phyloP scores from a whole-genome alignment of 2,113 vertebrate species.

The Chaetorhynchus papuensis region DNA sequence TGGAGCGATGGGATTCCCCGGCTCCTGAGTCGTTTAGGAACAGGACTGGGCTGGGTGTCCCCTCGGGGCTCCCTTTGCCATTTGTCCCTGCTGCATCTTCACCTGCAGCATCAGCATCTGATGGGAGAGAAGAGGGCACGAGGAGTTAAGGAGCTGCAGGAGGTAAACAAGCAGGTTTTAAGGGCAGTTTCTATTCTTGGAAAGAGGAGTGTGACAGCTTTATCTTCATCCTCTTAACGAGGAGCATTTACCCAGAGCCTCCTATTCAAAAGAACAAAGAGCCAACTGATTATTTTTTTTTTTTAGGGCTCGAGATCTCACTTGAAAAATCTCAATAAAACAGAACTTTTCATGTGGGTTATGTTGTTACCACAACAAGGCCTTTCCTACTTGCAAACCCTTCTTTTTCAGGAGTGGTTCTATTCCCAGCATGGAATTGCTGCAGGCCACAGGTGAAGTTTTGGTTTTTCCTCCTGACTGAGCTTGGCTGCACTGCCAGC shows the following conservation, averaged over 20 bases:
- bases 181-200: neutral
- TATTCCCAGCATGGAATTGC: neutral
- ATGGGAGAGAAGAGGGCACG: neutral
- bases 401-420: neutral
- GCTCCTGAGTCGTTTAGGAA: conserved; percentile 42
- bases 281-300: too few species aligned
- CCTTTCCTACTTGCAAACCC: neutral
- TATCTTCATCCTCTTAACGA: neutral
- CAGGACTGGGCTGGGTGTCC: conserved; percentile 50
- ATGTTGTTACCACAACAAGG: accelerated
- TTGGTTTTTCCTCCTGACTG: neutral
- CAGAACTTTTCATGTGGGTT: neutral
- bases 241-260: neutral
- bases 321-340: neutral
- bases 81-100: conserved; percentile 56
- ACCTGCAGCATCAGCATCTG: conserved; percentile 70
- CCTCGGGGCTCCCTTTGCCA: conserved; percentile 54
- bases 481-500: neutral
- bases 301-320: neutral
- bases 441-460: neutral
- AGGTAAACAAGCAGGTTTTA: neutral
- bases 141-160: neutral
- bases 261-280: neutral
- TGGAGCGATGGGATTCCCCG: conserved; percentile 73
- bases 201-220: neutral